Evolutionary conservation across 2,888 invertebrate genomes (phyloP).

Genomic region (Lithodes maja): DNA sequence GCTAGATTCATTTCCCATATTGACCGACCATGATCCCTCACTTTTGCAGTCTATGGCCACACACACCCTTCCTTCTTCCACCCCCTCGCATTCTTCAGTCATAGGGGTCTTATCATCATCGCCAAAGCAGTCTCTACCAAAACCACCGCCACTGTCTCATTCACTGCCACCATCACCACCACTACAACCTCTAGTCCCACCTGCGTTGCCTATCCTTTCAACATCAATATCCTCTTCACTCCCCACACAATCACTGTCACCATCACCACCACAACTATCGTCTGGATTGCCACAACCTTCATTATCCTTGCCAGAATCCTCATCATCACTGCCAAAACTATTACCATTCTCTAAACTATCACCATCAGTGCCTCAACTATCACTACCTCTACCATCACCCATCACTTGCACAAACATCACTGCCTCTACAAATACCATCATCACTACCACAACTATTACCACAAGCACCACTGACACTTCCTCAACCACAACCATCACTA

Average conservation of each 20-base stretch:
- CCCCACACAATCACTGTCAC: background rate
- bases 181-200: background rate
- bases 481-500: background rate
- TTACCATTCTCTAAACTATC: background rate
- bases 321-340: background rate
- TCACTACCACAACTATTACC: background rate
- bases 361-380: background rate
- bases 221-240: no score
- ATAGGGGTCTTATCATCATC: background rate
- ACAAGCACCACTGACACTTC: background rate
- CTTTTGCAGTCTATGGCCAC: no score
- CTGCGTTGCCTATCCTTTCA: background rate
- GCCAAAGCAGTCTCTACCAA: background rate
- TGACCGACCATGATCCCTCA: no score
- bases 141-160: background rate
- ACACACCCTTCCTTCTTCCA: background rate
- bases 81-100: background rate
- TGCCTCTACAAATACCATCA: background rate
- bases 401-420: background rate
- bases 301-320: background rate
- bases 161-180: background rate
- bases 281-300: background rate
- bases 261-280: background rate
- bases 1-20: no score
- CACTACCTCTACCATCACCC: constrained; percentile 4